phyloP scores from a whole-genome alignment of 2,888 invertebrate genomes.

The Ptychoptera albimana region DNA sequence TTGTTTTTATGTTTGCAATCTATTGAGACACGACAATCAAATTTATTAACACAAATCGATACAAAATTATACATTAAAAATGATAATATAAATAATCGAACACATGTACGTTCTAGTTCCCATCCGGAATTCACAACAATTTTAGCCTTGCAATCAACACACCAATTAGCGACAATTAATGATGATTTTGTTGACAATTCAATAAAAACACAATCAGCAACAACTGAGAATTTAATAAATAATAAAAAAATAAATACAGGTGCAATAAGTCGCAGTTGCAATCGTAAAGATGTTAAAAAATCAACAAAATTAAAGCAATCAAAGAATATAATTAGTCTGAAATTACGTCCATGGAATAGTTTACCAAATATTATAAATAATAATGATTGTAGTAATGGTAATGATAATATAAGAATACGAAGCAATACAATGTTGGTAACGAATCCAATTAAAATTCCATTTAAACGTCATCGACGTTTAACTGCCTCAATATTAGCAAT shows the following conservation, averaged over 20 bases:
- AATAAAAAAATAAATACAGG: too few relatives aligned
- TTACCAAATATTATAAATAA: conserved; percentile 24
- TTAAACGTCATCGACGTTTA: background rate
- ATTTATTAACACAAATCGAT: conserved; percentile 44
- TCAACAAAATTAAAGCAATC: too few relatives aligned
- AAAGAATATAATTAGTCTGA: conserved; percentile 12
- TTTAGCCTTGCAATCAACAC: too few relatives aligned
- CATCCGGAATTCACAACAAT: conserved; percentile 30
- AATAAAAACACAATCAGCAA: too few relatives aligned
- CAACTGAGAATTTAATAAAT: too few relatives aligned
- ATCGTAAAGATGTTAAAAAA: too few relatives aligned
- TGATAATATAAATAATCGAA: conserved; percentile 16
- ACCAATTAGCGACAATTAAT: too few relatives aligned
- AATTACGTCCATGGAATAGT: conserved; percentile 30
- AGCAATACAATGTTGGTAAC: conserved; percentile 15
- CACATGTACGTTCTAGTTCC: conserved; percentile 34
- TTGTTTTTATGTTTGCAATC: conserved; percentile 44
- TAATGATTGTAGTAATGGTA: conserved; percentile 9
- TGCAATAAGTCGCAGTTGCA: too few relatives aligned
- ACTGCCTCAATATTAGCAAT: background rate
- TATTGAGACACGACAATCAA: conserved; percentile 43
- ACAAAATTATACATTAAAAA: conserved; percentile 31
- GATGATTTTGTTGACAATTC: too few relatives aligned
- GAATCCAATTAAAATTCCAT: conserved; percentile 20
- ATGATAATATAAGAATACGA: conserved; percentile 9